A percentile compares a stretch with the other conserved stretches of the same genome.
phyloP scores from a whole-genome alignment of 35 echinoderm and acorn worm genomes.

The Apostichopus parvimensis region DNA sequence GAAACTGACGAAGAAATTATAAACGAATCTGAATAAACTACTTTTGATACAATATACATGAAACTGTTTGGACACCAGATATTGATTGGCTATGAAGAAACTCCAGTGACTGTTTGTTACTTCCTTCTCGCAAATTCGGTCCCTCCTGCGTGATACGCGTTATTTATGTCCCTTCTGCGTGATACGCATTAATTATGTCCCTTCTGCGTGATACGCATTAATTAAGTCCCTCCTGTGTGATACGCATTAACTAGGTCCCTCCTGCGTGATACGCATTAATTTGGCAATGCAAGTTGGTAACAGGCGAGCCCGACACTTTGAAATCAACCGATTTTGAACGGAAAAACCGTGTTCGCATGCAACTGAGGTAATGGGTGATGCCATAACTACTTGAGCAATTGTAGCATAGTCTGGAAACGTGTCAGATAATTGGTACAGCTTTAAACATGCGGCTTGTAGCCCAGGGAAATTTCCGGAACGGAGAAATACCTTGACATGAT shows the following conservation, averaged over 20 bases:
- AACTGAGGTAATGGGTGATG: background rate
- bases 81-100: no score
- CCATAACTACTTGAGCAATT: background rate
- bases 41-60: no score
- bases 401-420: background rate
- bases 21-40: no score
- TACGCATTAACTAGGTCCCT: background rate
- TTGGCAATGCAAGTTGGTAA: background rate
- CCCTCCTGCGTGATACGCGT: background rate
- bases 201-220: background rate
- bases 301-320: no score
- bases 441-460: background rate
- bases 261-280: background rate
- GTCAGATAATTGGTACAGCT: background rate
- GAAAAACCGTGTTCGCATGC: slow-evolving; percentile 11
- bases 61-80: no score
- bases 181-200: no score
- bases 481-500: background rate
- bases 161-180: no score
- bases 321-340: slow-evolving; percentile 1
- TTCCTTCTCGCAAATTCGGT: background rate
- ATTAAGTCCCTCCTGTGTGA: background rate
- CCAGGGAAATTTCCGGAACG: background rate
- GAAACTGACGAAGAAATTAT: no score
- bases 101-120: no score